Percentiles rank a stretch among this genome's conserved stretches.
Evolutionary conservation across 2,113 vertebrate species (phyloP).

Genomic region (Ibidorhyncha struthersii): DNA sequence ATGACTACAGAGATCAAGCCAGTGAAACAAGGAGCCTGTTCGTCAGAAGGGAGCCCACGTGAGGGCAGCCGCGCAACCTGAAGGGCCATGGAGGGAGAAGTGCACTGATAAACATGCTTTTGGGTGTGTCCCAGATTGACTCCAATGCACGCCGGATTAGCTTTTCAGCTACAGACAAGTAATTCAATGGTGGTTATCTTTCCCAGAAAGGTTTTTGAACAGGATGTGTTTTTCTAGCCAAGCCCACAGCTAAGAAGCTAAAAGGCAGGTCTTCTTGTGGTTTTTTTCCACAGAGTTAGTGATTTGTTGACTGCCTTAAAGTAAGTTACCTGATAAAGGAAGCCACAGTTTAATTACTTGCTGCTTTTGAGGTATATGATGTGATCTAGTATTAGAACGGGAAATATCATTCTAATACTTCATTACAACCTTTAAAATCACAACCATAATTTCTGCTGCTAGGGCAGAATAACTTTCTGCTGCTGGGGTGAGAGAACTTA

Average conservation of each 20-base stretch:
- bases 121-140: not conserved
- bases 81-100: not conserved
- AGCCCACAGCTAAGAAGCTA: not conserved
- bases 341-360: conserved; percentile 26
- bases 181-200: not conserved
- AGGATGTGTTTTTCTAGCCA: not conserved
- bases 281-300: not conserved
- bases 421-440: not conserved
- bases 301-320: not conserved
- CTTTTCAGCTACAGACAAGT: not conserved
- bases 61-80: not conserved
- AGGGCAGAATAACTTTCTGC: not conserved
- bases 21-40: not conserved
- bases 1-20: not conserved
- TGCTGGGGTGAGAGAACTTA: not conserved
- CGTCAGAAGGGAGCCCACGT: not conserved
- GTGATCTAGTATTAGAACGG: not conserved
- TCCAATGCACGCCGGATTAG: not conserved
- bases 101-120: not conserved
- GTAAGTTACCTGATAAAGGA: not conserved
- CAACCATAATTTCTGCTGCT: not conserved
- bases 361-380: not conserved
- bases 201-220: not conserved
- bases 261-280: not conserved
- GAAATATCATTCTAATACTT: not conserved